These are phyloP conservation scores for Poeciliopsis turneri DNA, from an alignment of 2,797 vertebrate genomes.

Conservation along the genomic window DNA sequence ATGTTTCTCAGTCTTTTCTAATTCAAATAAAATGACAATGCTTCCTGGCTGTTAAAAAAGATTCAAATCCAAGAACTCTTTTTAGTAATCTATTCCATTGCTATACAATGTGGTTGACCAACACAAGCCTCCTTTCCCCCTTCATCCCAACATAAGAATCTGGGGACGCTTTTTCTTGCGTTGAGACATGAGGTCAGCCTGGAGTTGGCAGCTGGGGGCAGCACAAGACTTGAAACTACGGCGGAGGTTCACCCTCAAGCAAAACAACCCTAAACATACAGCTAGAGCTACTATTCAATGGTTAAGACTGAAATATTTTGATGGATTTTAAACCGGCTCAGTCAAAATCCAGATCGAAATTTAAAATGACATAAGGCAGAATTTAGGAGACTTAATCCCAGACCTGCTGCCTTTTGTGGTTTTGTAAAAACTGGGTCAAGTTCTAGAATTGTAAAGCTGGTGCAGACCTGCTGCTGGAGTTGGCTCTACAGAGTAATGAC, in stretches of 20 bases:
- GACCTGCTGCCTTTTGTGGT: background rate
- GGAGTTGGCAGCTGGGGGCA: background rate
- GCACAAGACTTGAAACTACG: background rate
- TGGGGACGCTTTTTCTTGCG: background rate
- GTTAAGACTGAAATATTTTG: background rate
- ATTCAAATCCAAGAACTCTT: background rate
- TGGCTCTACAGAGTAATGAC: background rate
- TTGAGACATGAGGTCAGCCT: background rate
- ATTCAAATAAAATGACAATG: background rate
- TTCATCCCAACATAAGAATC: background rate
- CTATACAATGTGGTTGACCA: background rate
- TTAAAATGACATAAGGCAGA: background rate
- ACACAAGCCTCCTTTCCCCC: background rate
- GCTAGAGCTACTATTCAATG: background rate
- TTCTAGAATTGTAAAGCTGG: background rate
- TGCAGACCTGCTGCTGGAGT: background rate
- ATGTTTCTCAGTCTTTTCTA: background rate
- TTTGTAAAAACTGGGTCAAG: background rate
- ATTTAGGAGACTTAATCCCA: background rate
- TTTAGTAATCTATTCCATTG: background rate
- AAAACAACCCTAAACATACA: background rate
- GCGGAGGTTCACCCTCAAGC: background rate
- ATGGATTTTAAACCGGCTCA: background rate
- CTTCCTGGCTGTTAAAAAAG: background rate
- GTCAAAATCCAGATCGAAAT: background rate